Percentiles rank a stretch among this genome's conserved stretches.
phyloP scores from a whole-genome alignment of 2,888 invertebrate species.

The Ormyrus rosae region DNA sequence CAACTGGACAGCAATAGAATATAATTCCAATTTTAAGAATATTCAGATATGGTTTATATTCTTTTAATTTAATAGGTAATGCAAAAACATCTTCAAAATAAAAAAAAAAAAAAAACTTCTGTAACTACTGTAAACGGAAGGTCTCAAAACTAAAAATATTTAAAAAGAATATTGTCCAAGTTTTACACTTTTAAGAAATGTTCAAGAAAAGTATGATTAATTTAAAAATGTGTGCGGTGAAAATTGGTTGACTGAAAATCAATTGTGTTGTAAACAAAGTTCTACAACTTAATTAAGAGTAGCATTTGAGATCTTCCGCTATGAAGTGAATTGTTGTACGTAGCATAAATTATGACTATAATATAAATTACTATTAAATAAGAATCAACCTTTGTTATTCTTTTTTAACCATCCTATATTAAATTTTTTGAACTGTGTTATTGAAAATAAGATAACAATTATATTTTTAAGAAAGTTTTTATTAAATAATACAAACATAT shows the following conservation, averaged over 20 bases:
- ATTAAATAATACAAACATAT: too few relatives aligned
- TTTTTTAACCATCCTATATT: slow-evolving; percentile 2
- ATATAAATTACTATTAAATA: slow-evolving; percentile 54
- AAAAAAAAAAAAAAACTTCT: slow-evolving; percentile 41
- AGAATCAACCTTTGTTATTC: slow-evolving; percentile 25
- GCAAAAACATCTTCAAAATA: slow-evolving; percentile 11
- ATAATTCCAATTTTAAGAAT: slow-evolving; percentile 48
- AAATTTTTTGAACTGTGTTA: too few relatives aligned
- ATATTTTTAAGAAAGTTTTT: too few relatives aligned
- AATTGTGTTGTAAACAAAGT: slow-evolving; percentile 11
- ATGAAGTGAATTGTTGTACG: slow-evolving; percentile 52
- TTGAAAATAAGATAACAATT: too few relatives aligned
- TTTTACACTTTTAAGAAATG: slow-evolving; percentile 9
- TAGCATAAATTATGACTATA: slow-evolving; percentile 53
- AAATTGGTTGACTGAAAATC: background rate
- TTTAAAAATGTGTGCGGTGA: too few relatives aligned
- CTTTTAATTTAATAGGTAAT: slow-evolving; percentile 1
- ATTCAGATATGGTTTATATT: slow-evolving; percentile 34
- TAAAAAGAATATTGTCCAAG: background rate
- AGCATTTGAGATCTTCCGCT: slow-evolving; percentile 51
- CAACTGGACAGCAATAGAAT: slow-evolving; percentile 50
- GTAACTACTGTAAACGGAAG: slow-evolving; percentile 40
- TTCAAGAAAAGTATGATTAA: too few relatives aligned
- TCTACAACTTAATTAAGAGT: slow-evolving; percentile 37
- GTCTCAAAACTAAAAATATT: slow-evolving; percentile 44